Evolutionary conservation across 2,797 vertebrate genomes (phyloP).

Genomic region (Pipistrellus pygmaeus): DNA sequence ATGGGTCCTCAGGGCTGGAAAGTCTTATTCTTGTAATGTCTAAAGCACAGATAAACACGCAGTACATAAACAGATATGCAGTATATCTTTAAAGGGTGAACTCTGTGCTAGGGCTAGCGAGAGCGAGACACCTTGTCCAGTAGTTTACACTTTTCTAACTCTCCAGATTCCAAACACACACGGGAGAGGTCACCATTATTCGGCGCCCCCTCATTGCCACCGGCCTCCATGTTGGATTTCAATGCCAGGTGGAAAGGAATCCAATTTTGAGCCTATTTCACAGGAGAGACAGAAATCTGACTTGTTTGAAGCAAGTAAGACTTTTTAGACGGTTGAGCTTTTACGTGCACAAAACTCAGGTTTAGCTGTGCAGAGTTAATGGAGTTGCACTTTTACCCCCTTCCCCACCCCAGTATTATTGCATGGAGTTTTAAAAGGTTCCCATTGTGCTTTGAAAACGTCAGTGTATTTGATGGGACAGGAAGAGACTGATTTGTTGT

Average conservation of each 20-base stretch:
- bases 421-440: neutral
- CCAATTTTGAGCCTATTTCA: neutral
- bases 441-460: neutral
- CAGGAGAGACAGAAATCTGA: neutral
- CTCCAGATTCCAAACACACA: neutral
- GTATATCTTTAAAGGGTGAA: neutral
- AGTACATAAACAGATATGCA: neutral
- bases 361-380: neutral
- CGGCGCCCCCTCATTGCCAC: neutral
- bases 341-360: neutral
- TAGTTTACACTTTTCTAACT: neutral
- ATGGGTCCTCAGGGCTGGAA: neutral
- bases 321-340: neutral
- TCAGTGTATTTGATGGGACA: neutral
- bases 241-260: neutral
- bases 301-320: neutral
- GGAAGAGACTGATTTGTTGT: constrained; percentile 24
- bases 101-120: neutral
- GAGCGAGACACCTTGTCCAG: neutral
- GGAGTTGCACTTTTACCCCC: neutral
- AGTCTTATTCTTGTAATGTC: neutral
- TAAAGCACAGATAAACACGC: neutral
- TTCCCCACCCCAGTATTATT: neutral
- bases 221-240: neutral
- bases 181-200: neutral